These are phyloP conservation scores for Drosophila imparisetae DNA, from an alignment of 2,888 invertebrate genomes.

Conservation along the genomic window DNA sequence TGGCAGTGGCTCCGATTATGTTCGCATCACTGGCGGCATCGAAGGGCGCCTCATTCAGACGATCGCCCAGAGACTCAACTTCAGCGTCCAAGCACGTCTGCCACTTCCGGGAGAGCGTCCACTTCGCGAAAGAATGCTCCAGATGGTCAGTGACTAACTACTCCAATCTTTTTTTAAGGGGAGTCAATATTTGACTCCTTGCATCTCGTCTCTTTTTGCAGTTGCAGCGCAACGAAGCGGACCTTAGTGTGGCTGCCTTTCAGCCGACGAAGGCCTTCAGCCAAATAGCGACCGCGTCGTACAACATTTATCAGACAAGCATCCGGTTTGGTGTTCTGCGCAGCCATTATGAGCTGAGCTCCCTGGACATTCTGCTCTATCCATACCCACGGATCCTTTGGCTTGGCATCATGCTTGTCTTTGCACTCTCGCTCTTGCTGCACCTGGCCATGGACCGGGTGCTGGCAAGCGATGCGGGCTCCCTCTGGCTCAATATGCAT, in stretches of 20 bases:
- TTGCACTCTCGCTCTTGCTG: conserved; percentile 40
- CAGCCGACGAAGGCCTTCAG: conserved; percentile 51
- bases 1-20: background rate
- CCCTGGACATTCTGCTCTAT: conserved; percentile 59
- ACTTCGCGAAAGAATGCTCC: conserved; percentile 40
- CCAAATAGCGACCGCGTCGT: conserved; percentile 55
- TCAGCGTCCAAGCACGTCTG: conserved; percentile 39
- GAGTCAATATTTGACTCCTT: background rate
- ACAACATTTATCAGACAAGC: conserved; percentile 64
- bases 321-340: conserved; percentile 54
- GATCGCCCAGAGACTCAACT: conserved; percentile 62
- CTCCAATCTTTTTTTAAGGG: background rate
- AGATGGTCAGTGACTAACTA: conserved; percentile 56
- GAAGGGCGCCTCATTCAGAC: conserved; percentile 66
- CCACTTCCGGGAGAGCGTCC: conserved; percentile 6
- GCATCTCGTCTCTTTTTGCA: conserved; percentile 9
- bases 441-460: conserved; percentile 39
- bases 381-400: conserved; percentile 64
- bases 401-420: conserved; percentile 38
- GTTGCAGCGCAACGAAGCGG: conserved; percentile 46
- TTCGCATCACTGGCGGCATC: conserved; percentile 53
- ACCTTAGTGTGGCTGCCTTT: conserved; percentile 68
- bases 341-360: conserved; percentile 46
- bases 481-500: conserved; percentile 39
- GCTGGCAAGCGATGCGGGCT: conserved; percentile 12